phyloP scores from a whole-genome alignment of 2,888 invertebrate genomes.

The Epinotia ramella region DNA sequence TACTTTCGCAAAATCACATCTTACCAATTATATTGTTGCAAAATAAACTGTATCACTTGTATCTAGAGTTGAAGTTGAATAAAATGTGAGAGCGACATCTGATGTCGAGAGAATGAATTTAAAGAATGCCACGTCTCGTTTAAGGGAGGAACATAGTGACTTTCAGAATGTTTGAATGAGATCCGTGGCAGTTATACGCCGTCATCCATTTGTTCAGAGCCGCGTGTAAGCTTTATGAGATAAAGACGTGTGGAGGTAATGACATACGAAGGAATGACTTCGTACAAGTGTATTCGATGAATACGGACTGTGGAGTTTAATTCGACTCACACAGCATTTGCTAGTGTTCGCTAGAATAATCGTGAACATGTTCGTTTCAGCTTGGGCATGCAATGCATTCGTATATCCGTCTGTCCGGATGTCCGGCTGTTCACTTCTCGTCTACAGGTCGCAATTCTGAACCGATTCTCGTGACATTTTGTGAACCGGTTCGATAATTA shows the following conservation, averaged over 20 bases:
- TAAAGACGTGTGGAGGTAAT: neutral
- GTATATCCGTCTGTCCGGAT: too few species aligned
- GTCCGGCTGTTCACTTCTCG: too few species aligned
- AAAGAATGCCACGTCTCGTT: slow-evolving; percentile 15
- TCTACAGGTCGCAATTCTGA: too few species aligned
- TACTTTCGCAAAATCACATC: slow-evolving; percentile 1
- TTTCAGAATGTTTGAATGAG: slow-evolving; percentile 46
- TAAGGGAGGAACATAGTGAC: slow-evolving; percentile 10
- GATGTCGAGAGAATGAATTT: neutral
- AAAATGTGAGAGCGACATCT: neutral
- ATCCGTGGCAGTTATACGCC: slow-evolving; percentile 57
- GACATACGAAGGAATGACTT: neutral
- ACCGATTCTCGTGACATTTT: too few species aligned
- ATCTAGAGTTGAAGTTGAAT: neutral
- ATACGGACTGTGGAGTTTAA: neutral
- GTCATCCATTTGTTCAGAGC: slow-evolving; percentile 58
- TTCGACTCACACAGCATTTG: too few species aligned
- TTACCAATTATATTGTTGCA: neutral
- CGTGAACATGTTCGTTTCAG: too few species aligned
- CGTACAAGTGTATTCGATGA: neutral
- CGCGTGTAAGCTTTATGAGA: slow-evolving; percentile 43
- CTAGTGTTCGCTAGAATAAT: too few species aligned
- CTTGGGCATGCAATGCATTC: too few species aligned
- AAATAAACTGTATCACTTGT: slow-evolving; percentile 1
- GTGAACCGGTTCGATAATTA: too few species aligned